phyloP scores from a whole-genome alignment of 2,888 invertebrate genomes.

The Nineta flava region DNA sequence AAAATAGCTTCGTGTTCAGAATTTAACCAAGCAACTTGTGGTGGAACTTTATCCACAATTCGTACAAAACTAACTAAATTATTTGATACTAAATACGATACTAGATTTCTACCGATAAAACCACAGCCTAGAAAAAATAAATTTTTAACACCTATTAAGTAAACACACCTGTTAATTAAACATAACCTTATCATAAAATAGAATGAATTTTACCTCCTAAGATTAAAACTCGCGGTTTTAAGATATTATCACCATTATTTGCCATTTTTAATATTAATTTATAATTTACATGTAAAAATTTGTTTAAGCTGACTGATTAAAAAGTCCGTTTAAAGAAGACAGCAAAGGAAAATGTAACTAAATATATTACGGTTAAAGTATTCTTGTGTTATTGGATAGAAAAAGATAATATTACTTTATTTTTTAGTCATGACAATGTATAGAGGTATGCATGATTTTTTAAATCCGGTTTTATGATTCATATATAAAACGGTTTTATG shows the following conservation, averaged over 20 bases:
- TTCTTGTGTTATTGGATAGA: too few relatives aligned
- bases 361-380: too few relatives aligned
- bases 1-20: conserved; percentile 53
- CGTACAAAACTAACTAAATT: conserved; percentile 58
- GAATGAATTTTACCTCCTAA: conserved; percentile 17
- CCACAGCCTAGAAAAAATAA: conserved; percentile 58
- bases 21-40: conserved; percentile 83
- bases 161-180: conserved; percentile 2
- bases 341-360: too few relatives aligned
- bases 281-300: too few relatives aligned
- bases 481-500: too few relatives aligned
- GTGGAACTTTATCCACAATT: conserved; percentile 85
- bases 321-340: too few relatives aligned
- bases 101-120: conserved; percentile 81
- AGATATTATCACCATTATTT: conserved; percentile 1
- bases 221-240: conserved; percentile 18
- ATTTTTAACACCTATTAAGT: neutral
- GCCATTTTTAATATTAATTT: neutral
- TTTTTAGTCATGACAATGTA: too few relatives aligned
- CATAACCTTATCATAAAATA: conserved; percentile 1
- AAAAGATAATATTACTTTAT: too few relatives aligned
- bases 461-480: too few relatives aligned
- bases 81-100: conserved; percentile 62
- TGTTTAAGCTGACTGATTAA: too few relatives aligned
- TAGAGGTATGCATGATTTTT: too few relatives aligned